phyloP scores from a whole-genome alignment of 2,113 vertebrate genomes.

The Ptilonorhynchus violaceus region DNA sequence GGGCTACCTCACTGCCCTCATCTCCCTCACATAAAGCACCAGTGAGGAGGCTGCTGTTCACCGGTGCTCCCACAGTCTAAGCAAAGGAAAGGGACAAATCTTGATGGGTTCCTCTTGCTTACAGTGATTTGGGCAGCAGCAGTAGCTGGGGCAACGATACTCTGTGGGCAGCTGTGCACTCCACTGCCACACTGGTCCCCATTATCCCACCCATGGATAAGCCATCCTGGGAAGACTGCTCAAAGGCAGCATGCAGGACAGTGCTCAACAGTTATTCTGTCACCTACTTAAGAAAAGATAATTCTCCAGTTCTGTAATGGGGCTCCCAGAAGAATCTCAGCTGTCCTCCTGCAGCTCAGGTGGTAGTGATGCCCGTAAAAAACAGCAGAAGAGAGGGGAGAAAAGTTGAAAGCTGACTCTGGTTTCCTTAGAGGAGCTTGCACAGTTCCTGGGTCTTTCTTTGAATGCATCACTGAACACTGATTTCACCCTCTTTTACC shows the following conservation, averaged over 20 bases:
- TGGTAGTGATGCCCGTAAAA: neutral
- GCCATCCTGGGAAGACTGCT: neutral
- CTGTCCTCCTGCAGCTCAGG: neutral
- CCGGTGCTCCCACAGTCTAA: neutral
- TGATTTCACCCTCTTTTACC: neutral
- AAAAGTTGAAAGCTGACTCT: neutral
- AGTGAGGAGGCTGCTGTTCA: neutral
- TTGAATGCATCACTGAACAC: neutral
- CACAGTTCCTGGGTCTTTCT: neutral
- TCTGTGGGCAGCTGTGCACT: fast-evolving
- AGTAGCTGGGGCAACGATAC: fast-evolving
- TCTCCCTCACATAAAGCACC: fast-evolving
- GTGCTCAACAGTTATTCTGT: neutral
- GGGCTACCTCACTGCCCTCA: fast-evolving
- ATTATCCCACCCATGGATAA: neutral
- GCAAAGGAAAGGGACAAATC: neutral
- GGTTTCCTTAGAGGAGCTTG: neutral
- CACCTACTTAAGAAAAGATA: neutral
- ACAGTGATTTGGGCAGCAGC: neutral
- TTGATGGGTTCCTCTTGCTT: neutral
- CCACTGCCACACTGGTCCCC: fast-evolving
- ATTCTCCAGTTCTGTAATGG: neutral
- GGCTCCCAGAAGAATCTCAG: neutral
- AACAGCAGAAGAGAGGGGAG: neutral
- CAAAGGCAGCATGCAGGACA: neutral